These are phyloP conservation scores for Bursaphelenchus okinawaensis DNA, from an alignment of 2,888 invertebrate species.

Conservation along the genomic window DNA sequence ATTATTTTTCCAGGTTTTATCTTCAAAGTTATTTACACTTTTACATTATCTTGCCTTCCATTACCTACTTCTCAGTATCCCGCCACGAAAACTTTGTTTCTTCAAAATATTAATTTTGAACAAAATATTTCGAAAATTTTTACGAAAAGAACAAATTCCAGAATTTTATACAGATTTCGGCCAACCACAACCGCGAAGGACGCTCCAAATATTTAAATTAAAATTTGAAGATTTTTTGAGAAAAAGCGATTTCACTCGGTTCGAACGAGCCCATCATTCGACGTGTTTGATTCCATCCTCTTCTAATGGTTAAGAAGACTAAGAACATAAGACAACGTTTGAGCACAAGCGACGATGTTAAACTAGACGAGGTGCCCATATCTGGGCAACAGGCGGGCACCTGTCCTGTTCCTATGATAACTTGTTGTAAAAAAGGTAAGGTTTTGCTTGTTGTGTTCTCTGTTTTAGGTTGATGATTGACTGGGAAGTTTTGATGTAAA, in stretches of 20 bases:
- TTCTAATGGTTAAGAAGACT: neutral
- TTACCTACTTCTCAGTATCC: too few relatives aligned
- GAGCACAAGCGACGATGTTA: conserved; percentile 9
- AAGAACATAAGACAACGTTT: neutral
- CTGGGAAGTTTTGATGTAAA: too few relatives aligned
- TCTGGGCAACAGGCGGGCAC: conserved; percentile 15
- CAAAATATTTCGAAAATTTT: neutral
- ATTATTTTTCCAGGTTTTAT: too few relatives aligned
- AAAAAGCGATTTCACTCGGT: neutral
- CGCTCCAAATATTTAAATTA: neutral
- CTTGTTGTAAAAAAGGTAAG: conserved; percentile 21
- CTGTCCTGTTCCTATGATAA: conserved; percentile 27
- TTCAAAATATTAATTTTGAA: neutral
- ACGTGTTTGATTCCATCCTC: too few relatives aligned
- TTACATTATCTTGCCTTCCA: too few relatives aligned
- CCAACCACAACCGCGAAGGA: neutral
- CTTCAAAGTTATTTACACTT: too few relatives aligned
- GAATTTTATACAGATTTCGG: neutral
- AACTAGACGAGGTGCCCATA: neutral
- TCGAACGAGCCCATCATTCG: neutral
- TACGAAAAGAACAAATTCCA: neutral
- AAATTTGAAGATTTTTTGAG: neutral
- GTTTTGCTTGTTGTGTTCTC: neutral
- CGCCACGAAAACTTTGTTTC: neutral
- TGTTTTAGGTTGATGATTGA: neutral